These are phyloP conservation scores for Liasis olivaceus DNA, from an alignment of 2,797 vertebrate genomes.

Conservation along the genomic window DNA sequence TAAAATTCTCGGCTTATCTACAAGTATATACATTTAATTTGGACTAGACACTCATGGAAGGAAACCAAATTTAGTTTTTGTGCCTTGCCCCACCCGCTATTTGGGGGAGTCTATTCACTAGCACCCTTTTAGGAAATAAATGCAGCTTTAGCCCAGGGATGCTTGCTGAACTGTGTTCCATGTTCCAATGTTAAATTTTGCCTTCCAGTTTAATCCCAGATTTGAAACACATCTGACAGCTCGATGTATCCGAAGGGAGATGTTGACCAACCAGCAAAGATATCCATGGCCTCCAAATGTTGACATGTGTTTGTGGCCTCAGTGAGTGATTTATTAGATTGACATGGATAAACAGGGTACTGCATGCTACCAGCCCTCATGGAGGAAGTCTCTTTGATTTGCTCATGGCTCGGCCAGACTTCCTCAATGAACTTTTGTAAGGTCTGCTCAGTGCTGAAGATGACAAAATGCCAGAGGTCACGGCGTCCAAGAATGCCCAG, in stretches of 20 bases:
- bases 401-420: too few species aligned
- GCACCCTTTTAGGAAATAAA: too few species aligned
- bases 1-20: too few species aligned
- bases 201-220: not conserved
- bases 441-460: not conserved
- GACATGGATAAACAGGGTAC: not conserved
- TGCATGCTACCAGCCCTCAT: not conserved
- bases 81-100: too few species aligned
- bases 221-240: not conserved
- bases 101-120: too few species aligned
- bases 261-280: too few species aligned
- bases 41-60: too few species aligned
- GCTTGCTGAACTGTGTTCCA: too few species aligned
- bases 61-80: too few species aligned
- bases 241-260: not conserved
- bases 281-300: not conserved
- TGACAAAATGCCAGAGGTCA: not conserved
- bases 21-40: too few species aligned
- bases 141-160: too few species aligned
- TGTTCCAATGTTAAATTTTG: not conserved
- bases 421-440: not conserved
- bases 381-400: not conserved
- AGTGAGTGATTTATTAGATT: not conserved
- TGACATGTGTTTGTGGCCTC: not conserved
- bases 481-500: not conserved